A percentile compares a stretch with the other conserved stretches of the same genome.
These are phyloP conservation scores for Agraylea sexmaculata DNA, from an alignment of 1,140 invertebrate genomes.

Conservation along the genomic window DNA sequence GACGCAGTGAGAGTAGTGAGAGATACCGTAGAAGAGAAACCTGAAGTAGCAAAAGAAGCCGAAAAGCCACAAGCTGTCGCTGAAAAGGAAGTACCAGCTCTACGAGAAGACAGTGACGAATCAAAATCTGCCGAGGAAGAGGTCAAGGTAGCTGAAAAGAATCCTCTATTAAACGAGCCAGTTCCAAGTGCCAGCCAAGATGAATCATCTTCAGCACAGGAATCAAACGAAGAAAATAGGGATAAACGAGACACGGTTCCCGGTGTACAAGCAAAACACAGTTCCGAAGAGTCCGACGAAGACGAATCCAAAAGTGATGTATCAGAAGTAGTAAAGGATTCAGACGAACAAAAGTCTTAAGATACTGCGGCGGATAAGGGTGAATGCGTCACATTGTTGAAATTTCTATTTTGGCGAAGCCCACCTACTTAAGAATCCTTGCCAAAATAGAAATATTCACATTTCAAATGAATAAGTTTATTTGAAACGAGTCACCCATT, in stretches of 20 bases:
- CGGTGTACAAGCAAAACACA: slow-evolving; percentile 12
- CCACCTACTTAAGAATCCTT: slow-evolving; percentile 14
- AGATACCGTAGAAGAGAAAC: slow-evolving; percentile 15
- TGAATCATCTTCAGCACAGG: too few relatives aligned
- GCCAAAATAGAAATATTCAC: neutral
- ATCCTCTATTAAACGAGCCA: too few relatives aligned
- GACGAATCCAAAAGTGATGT: slow-evolving; percentile 8
- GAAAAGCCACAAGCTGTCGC: neutral
- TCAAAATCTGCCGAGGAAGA: slow-evolving; percentile 6
- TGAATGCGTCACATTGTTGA: neutral
- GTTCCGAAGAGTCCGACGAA: slow-evolving; percentile 13
- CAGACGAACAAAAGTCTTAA: too few relatives aligned
- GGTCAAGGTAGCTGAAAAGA: slow-evolving; percentile 16
- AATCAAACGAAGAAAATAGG: slow-evolving; percentile 7
- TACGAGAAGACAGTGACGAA: slow-evolving; percentile 2
- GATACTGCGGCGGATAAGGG: slow-evolving; percentile 4
- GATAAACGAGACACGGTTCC: slow-evolving; percentile 7
- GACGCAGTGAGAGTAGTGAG: slow-evolving; percentile 16
- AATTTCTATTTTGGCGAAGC: too few relatives aligned
- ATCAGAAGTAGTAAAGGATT: slow-evolving; percentile 3
- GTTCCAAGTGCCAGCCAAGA: too few relatives aligned
- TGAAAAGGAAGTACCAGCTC: neutral
- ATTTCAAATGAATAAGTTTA: slow-evolving; percentile 7
- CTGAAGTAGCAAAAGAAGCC: slow-evolving; percentile 6
- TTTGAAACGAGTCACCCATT: slow-evolving; percentile 9